Evolutionary conservation across 2,888 invertebrate genomes (phyloP).

Genomic region (Carabus problematicus): DNA sequence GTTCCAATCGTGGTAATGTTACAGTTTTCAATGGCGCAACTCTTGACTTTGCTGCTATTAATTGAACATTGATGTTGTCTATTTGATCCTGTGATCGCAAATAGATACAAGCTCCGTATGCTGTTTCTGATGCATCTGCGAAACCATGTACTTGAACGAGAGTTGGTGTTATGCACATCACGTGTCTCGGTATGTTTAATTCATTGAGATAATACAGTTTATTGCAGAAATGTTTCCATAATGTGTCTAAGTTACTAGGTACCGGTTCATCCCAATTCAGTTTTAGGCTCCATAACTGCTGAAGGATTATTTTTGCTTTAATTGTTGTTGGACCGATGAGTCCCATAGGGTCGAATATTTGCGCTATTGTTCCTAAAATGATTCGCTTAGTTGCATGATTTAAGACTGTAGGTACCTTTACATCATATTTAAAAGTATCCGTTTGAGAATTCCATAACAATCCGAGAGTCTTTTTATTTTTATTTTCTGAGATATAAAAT

Average conservation of each 20-base stretch:
- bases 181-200: constrained; percentile 13
- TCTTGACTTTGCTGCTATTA: constrained; percentile 44
- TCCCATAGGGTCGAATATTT: constrained; percentile 45
- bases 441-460: constrained; percentile 13
- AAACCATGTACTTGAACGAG: constrained; percentile 24
- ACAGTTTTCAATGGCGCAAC: constrained; percentile 47
- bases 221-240: constrained; percentile 1
- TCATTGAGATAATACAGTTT: constrained; percentile 15
- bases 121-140: constrained; percentile 19
- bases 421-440: too few relatives aligned
- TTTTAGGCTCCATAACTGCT: constrained; percentile 36
- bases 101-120: constrained; percentile 29
- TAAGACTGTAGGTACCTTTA: too few relatives aligned
- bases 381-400: constrained; percentile 44
- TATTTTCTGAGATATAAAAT: too few relatives aligned
- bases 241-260: constrained; percentile 2
- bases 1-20: constrained; percentile 49
- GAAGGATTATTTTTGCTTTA: constrained; percentile 45
- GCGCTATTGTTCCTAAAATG: constrained; percentile 43
- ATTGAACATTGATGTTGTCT: neutral
- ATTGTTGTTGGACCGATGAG: constrained; percentile 43
- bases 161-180: neutral
- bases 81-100: constrained; percentile 6
- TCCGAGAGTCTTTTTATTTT: constrained; percentile 18
- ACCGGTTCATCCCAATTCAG: constrained; percentile 26